phyloP scores from a whole-genome alignment of 2,113 vertebrate genomes.

The Larimichthys polyactis region DNA sequence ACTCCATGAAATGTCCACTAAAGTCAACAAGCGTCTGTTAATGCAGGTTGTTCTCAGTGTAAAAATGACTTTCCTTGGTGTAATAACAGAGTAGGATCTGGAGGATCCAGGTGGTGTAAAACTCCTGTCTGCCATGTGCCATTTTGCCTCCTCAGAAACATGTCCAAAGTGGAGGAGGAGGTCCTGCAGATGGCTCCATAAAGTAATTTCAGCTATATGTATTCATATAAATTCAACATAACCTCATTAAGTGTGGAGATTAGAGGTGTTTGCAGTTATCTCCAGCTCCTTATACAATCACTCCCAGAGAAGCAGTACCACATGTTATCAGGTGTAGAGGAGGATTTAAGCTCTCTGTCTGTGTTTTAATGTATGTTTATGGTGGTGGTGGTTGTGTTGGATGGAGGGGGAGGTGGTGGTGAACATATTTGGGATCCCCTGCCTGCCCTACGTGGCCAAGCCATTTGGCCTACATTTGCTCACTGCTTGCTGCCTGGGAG shows the following conservation, averaged over 20 bases:
- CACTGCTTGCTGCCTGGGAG: not conserved
- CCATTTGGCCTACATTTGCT: slow-evolving; percentile 60
- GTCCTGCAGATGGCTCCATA: slow-evolving; percentile 1
- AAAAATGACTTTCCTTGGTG: not conserved
- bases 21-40: not conserved
- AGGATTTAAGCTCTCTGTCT: slow-evolving; percentile 11
- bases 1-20: not conserved
- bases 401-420: slow-evolving; percentile 26
- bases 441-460: slow-evolving; percentile 65
- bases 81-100: not conserved
- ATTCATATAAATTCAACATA: not conserved
- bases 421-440: slow-evolving; percentile 65
- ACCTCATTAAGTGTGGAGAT: slow-evolving; percentile 10
- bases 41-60: not conserved
- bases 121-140: not conserved
- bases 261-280: not conserved
- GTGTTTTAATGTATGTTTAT: slow-evolving; percentile 52
- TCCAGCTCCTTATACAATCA: not conserved
- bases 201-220: not conserved
- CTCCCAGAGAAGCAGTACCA: not conserved
- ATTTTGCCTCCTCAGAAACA: not conserved
- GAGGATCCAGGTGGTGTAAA: slow-evolving; percentile 4
- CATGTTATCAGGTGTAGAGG: not conserved
- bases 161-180: not conserved
- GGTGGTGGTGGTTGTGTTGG: not conserved